A percentile compares a stretch with the other conserved stretches of the same genome.
These are phyloP conservation scores for Somateria mollissima DNA, from an alignment of 2,797 vertebrate species.

Conservation along the genomic window DNA sequence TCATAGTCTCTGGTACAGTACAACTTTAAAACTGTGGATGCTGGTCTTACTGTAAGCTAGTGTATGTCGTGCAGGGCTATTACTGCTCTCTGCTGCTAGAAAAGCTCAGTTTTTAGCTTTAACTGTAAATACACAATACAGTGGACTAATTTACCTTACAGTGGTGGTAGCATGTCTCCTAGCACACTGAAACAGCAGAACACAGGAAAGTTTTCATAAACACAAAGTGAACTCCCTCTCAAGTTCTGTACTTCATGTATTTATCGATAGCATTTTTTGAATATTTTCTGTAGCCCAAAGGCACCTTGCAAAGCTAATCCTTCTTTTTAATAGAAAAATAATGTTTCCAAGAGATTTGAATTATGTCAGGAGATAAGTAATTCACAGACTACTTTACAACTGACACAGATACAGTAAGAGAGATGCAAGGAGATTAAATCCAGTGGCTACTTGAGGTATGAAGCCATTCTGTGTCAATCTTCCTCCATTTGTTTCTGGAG, in stretches of 20 bases:
- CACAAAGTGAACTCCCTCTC: neutral
- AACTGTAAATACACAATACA: neutral
- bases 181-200: neutral
- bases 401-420: conserved; percentile 2
- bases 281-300: neutral
- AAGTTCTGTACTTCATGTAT: neutral
- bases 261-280: neutral
- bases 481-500: conserved; percentile 24
- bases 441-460: neutral
- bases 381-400: conserved; percentile 22
- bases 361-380: conserved; percentile 47
- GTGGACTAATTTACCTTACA: neutral
- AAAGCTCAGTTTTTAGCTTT: neutral
- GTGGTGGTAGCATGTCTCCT: neutral
- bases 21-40: neutral
- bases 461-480: neutral
- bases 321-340: conserved; percentile 60
- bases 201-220: neutral
- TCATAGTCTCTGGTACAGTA: neutral
- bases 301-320: conserved; percentile 15
- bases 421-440: conserved; percentile 9
- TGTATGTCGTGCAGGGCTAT: neutral
- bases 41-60: neutral
- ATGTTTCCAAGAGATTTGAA: conserved; percentile 51
- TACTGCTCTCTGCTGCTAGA: neutral